A percentile compares a stretch with the other conserved stretches of the same genome.
These are phyloP conservation scores for Adela reaumurella DNA, from an alignment of 2,888 invertebrate species.

Conservation along the genomic window DNA sequence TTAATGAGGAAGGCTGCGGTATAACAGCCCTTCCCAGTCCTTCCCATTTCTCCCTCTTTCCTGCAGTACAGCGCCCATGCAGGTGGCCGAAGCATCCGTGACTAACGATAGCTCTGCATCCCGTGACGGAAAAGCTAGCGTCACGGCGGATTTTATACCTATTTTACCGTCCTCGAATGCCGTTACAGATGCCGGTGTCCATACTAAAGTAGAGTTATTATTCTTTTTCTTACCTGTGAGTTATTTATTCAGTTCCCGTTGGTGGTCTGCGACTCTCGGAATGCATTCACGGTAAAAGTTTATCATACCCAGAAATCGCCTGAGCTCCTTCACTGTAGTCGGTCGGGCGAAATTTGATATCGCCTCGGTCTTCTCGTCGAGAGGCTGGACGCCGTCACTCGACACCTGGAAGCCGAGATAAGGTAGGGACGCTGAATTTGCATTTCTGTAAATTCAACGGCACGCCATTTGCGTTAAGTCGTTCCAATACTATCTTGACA, in stretches of 20 bases:
- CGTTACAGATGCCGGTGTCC: not conserved
- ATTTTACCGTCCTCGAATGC: not conserved
- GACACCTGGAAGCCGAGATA: slow-evolving; percentile 8
- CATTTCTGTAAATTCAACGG: slow-evolving; percentile 8
- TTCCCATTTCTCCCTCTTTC: too few species aligned
- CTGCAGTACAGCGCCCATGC: slow-evolving; percentile 1
- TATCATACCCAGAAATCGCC: slow-evolving; percentile 3
- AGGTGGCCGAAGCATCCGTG: not conserved
- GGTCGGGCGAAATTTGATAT: slow-evolving; percentile 3
- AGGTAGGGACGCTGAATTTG: slow-evolving; percentile 4
- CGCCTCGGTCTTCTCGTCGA: slow-evolving; percentile 1
- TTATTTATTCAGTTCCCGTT: too few species aligned
- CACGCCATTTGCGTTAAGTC: slow-evolving; percentile 9
- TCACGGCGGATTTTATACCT: not conserved
- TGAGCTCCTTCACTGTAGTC: not conserved
- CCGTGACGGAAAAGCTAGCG: not conserved
- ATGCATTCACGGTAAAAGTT: too few species aligned
- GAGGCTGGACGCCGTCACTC: slow-evolving; percentile 4
- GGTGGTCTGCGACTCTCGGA: too few species aligned
- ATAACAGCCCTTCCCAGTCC: too few species aligned
- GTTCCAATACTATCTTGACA: slow-evolving; percentile 8
- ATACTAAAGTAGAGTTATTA: not conserved
- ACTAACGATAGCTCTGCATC: not conserved
- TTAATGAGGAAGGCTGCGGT: too few species aligned
- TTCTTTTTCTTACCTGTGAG: not conserved